These are phyloP conservation scores for Parotocinclus haroldoi DNA, from an alignment of 2,797 vertebrate genomes.

Conservation along the genomic window DNA sequence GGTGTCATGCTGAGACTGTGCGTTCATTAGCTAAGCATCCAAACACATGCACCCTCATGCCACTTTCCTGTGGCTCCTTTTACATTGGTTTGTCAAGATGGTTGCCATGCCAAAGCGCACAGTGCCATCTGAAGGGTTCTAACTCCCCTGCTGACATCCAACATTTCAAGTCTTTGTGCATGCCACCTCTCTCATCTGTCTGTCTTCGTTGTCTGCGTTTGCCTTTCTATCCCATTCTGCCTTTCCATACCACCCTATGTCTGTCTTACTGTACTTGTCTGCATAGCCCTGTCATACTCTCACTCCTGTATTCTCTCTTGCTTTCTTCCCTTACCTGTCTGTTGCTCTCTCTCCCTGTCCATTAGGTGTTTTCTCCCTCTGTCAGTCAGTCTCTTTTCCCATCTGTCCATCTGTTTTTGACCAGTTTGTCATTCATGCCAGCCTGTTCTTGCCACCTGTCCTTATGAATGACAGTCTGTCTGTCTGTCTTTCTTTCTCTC, in stretches of 20 bases:
- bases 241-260: neutral
- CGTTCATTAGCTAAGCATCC: slow-evolving; percentile 60
- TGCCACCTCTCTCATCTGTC: neutral
- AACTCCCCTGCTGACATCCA: slow-evolving; percentile 37
- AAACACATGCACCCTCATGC: slow-evolving; percentile 23
- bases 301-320: neutral
- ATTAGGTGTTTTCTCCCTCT: neutral
- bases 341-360: neutral
- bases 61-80: slow-evolving; percentile 33
- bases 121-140: slow-evolving; percentile 30
- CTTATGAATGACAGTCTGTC: no score
- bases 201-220: neutral
- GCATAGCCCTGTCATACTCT: no score
- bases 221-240: neutral
- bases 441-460: no score
- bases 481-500: no score
- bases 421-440: neutral
- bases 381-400: neutral
- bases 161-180: slow-evolving; percentile 19
- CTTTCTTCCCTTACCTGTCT: neutral
- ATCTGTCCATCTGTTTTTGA: neutral
- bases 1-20: slow-evolving; percentile 42
- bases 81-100: slow-evolving; percentile 40
- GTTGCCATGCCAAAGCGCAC: slow-evolving; percentile 37
- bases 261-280: neutral